Percentiles rank a stretch among this genome's conserved stretches.
These are phyloP conservation scores for Myodes glareolus DNA, from an alignment of 2,113 vertebrate genomes.

Conservation along the genomic window DNA sequence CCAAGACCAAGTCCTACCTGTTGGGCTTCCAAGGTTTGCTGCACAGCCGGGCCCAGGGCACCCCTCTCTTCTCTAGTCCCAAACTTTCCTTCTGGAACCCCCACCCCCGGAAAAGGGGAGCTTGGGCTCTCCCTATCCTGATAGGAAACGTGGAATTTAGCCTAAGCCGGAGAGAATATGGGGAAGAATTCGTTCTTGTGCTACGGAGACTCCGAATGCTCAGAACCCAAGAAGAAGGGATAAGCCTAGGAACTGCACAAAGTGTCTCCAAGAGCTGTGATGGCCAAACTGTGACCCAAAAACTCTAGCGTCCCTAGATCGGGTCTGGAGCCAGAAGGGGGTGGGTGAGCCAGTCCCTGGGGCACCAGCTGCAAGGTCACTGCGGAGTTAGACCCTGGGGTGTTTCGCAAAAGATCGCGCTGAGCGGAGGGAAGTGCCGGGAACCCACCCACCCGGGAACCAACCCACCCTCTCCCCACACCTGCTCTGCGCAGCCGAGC, in stretches of 20 bases:
- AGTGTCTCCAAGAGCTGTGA: slow-evolving; percentile 49
- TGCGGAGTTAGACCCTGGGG: background rate
- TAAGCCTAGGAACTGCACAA: background rate
- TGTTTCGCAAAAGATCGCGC: background rate
- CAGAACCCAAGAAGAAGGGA: background rate
- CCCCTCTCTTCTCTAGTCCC: background rate
- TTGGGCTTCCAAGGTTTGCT: background rate
- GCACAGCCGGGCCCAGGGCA: background rate
- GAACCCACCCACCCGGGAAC: background rate
- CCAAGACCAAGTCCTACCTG: slow-evolving; percentile 48
- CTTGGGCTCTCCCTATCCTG: background rate
- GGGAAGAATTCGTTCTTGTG: background rate
- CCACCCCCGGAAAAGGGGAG: background rate
- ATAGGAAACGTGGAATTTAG: background rate
- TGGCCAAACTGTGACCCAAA: background rate
- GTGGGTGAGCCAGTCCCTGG: background rate
- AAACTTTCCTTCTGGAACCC: slow-evolving; percentile 58
- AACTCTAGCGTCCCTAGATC: background rate
- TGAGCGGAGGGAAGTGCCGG: background rate
- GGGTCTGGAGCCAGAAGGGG: accelerated
- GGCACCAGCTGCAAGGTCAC: slow-evolving; percentile 52
- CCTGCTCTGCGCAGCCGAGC: slow-evolving; percentile 18
- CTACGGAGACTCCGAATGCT: background rate
- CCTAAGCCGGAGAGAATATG: background rate
- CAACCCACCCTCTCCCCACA: slow-evolving; percentile 19